A percentile compares a stretch with the other conserved stretches of the same genome.
Conservation (phyloP, 2,797 vertebrate genomes). For the Hypotaenidia okinawae region DNA sequence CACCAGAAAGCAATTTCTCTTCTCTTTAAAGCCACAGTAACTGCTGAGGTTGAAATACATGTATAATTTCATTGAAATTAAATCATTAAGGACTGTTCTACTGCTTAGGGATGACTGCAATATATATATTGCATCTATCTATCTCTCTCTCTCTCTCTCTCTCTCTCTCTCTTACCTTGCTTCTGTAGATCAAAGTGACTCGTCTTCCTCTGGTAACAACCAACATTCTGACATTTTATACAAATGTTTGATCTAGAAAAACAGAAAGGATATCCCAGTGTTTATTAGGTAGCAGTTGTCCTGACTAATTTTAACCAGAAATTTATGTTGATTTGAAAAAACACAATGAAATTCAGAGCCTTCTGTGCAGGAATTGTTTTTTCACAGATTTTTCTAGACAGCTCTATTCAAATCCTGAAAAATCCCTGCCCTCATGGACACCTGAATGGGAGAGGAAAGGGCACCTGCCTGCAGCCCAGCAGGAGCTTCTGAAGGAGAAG, state of each 20-base stretch:
- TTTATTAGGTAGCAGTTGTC: not conserved
- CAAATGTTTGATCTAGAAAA: not conserved
- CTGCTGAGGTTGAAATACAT: not conserved
- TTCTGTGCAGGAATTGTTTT: not conserved
- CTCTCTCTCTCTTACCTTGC: not conserved
- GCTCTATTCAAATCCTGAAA: not conserved
- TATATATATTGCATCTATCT: not conserved
- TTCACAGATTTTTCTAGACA: not conserved
- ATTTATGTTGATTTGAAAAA: not conserved
- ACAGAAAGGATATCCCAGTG: not conserved
- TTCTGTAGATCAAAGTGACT: constrained; percentile 13
- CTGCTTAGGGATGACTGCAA: not conserved
- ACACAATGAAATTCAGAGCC: not conserved
- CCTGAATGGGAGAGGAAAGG: not conserved
- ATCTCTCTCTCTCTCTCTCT: no score
- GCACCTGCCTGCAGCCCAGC: not conserved
- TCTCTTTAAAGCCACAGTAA: not conserved
- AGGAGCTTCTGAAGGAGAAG: not conserved
- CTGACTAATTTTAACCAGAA: not conserved
- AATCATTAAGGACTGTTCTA: not conserved
- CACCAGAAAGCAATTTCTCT: not conserved
- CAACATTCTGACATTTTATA: not conserved
- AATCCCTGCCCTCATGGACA: not conserved
- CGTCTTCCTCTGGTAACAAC: not conserved
- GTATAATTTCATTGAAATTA: not conserved